These are phyloP conservation scores for Cladorhizidae sp. DNA, from an alignment of 37 sponge, comb jelly and placozoan genomes.

Conservation along the genomic window DNA sequence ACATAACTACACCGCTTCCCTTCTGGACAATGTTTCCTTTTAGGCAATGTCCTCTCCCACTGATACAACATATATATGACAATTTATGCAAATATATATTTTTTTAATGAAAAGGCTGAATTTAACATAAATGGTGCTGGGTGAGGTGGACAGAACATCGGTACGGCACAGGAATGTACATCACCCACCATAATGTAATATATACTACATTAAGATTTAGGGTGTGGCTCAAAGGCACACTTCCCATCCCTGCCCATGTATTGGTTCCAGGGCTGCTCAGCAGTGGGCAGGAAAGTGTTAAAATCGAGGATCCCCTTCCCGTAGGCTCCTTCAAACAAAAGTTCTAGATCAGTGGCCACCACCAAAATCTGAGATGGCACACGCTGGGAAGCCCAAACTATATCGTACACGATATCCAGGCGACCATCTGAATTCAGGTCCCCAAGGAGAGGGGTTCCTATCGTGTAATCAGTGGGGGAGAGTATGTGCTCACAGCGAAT, in stretches of 20 bases:
- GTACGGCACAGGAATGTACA: too few species aligned
- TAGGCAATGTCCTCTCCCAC: too few species aligned
- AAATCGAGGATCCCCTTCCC: slow-evolving; percentile 33
- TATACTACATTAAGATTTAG: too few species aligned
- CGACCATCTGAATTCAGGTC: slow-evolving; percentile 63
- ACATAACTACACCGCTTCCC: too few species aligned
- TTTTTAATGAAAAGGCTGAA: too few species aligned
- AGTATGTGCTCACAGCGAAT: slow-evolving; percentile 24
- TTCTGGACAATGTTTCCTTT: too few species aligned
- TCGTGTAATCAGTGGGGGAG: neutral
- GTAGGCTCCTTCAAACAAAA: slow-evolving; percentile 7
- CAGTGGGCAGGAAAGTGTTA: slow-evolving; percentile 31
- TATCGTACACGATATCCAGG: slow-evolving; percentile 41
- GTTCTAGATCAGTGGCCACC: neutral
- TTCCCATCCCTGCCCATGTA: slow-evolving; percentile 72
- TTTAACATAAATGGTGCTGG: too few species aligned
- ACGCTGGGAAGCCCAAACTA: neutral
- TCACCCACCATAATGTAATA: too few species aligned
- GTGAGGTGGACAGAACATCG: too few species aligned
- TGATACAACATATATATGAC: too few species aligned
- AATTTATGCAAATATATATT: too few species aligned
- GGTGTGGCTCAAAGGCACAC: neutral
- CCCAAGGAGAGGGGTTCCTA: slow-evolving; percentile 31
- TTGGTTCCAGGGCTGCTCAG: slow-evolving; percentile 68
- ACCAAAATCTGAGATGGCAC: neutral